Evolutionary conservation across 2,797 vertebrate genomes (phyloP), one percentile per base, ranked within the genome.

Genomic region (Centroberyx gerrardi): DNA sequence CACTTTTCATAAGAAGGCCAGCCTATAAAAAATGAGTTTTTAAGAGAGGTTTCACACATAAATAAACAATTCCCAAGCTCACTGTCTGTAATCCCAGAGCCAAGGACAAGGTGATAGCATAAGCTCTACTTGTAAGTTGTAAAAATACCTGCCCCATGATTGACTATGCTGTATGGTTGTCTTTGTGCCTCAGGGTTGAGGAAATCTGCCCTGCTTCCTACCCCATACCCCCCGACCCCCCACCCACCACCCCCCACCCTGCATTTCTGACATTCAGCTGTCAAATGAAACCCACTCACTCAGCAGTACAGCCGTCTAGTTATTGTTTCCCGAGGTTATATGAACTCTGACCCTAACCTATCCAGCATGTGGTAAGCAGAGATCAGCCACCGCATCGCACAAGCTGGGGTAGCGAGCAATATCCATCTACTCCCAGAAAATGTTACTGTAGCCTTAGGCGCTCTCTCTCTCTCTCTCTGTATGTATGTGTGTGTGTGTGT

Each of bases 241-340:
- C 28, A 17, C 15, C 62, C 42, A 28, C 64, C 56, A 56, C 64
- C 46, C 22, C 15, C 31, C 56, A 55, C 22, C 33, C 42, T 17
- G 61, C 42, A 59, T 66, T 78, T 81, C 66, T 73, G 67, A 65
- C 76, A 81, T 69, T 65, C 0, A 22, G 70, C 75, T 75, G 78
- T 76, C 68, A 82, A 74, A 81, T 70, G 72, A 77, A 78, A 74
- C 62, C 74, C 66, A 63, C 73, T 82, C 65, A 62, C 69, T 80
- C 79, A n/a, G 62, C 76, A 78, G 61, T 48, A 40, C 64, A 81
- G 83, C 78, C 80, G 62, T 75, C 68, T 36, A 69, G 76, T 87
- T 80, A 74, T 81, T 81, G 83, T 87, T 76, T 87, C 54, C 68
- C 22, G 66, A 54, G 73, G 78, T 83, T 77, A 60, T 52, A 60